These are phyloP conservation scores for Mercenaria mercenaria DNA, from an alignment of 1,140 invertebrate genomes.

Conservation along the genomic window DNA sequence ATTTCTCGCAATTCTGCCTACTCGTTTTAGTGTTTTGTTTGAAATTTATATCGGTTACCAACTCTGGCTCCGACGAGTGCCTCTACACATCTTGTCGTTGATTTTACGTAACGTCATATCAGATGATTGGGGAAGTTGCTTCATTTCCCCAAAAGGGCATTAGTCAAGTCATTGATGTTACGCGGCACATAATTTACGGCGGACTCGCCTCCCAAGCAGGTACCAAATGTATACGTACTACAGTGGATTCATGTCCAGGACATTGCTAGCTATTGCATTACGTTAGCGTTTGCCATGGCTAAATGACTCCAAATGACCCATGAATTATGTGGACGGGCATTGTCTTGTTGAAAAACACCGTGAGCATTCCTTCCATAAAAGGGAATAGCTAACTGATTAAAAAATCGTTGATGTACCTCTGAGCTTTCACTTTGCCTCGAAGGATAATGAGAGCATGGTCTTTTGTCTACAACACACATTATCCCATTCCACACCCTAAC, in stretches of 20 bases:
- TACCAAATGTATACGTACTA: neutral
- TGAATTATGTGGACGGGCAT: neutral
- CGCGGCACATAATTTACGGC: neutral
- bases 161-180: neutral
- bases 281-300: neutral
- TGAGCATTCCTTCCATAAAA: no score
- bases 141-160: neutral
- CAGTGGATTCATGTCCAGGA: neutral
- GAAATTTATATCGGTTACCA: neutral
- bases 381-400: no score
- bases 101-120: conserved; percentile 5
- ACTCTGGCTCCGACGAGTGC: neutral
- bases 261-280: neutral
- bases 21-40: neutral
- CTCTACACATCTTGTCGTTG: neutral
- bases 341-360: neutral
- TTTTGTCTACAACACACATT: neutral
- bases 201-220: neutral
- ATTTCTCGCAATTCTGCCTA: neutral
- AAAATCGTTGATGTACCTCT: neutral
- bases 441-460: neutral
- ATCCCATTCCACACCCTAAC: conserved; percentile 13
- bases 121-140: conserved; percentile 22
- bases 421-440: neutral
- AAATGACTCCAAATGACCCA: neutral